Evolutionary conservation across 2,888 invertebrate genomes (phyloP).

Genomic region (Agrotis puta): DNA sequence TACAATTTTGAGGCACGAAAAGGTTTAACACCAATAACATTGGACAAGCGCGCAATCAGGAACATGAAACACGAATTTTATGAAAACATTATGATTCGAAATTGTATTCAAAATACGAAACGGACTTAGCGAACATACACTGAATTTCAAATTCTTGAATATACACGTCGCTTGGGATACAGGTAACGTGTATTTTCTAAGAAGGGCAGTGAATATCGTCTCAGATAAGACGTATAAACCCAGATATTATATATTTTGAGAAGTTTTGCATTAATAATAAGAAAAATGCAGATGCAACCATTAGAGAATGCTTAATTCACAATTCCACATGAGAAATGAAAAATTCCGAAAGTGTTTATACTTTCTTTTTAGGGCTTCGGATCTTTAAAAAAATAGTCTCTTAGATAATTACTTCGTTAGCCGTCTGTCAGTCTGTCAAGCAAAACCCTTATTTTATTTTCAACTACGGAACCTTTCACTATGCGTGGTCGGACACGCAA

Average conservation of each 20-base stretch:
- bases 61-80: conserved; percentile 32
- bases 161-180: background rate
- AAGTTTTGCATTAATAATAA: background rate
- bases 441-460: too few species aligned
- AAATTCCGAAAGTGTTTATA: background rate
- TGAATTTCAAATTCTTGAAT: conserved; percentile 34
- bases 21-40: conserved; percentile 24
- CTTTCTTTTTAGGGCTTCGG: background rate
- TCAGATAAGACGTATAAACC: conserved; percentile 1
- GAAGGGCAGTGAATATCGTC: conserved; percentile 14
- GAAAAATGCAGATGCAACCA: too few species aligned
- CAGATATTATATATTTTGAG: background rate
- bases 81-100: conserved; percentile 37
- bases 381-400: too few species aligned
- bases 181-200: conserved; percentile 10
- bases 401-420: too few species aligned
- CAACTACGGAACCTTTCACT: too few species aligned
- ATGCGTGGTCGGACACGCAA: too few species aligned
- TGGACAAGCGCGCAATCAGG: conserved; percentile 44
- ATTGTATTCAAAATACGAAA: conserved; percentile 43
- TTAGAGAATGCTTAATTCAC: background rate
- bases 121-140: conserved; percentile 9
- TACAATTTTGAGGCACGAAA: background rate
- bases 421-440: too few species aligned
- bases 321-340: background rate